phyloP scores from a whole-genome alignment of 2,888 invertebrate species.

The Cephalotes varians region DNA sequence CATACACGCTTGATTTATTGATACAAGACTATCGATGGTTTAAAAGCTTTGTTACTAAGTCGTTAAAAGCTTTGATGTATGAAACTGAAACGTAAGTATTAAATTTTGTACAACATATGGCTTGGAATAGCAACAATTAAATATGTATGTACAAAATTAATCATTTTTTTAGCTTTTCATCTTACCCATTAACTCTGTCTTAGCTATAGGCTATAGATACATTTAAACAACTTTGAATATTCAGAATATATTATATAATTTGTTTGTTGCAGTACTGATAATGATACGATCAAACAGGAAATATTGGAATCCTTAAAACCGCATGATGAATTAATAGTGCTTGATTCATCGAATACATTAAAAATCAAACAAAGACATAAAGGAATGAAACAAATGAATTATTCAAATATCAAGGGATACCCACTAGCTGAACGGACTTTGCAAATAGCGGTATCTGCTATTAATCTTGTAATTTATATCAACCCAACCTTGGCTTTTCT shows the following conservation, averaged over 20 bases:
- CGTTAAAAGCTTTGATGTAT: slow-evolving; percentile 74
- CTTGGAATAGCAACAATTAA: not conserved
- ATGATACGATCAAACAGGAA: slow-evolving; percentile 82
- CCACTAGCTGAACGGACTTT: slow-evolving; percentile 89
- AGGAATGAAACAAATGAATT: slow-evolving; percentile 68
- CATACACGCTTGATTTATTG: slow-evolving; percentile 86
- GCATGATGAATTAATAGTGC: slow-evolving; percentile 80
- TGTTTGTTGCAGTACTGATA: slow-evolving; percentile 11
- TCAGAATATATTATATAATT: slow-evolving; percentile 7
- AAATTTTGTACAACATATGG: not conserved
- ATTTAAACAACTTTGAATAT: not conserved
- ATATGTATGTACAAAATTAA: not conserved
- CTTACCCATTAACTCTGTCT: not conserved
- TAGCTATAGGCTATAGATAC: not conserved
- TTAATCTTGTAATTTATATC: slow-evolving; percentile 91
- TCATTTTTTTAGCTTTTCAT: not conserved
- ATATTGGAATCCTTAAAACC: slow-evolving; percentile 78
- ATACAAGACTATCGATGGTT: slow-evolving; percentile 87
- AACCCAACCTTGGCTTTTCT: slow-evolving; percentile 92
- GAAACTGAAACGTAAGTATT: slow-evolving; percentile 53
- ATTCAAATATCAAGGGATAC: slow-evolving; percentile 87
- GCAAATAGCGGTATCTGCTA: slow-evolving; percentile 89
- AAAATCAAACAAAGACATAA: slow-evolving; percentile 78
- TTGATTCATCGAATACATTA: slow-evolving; percentile 76
- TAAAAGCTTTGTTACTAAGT: slow-evolving; percentile 83